Conservation (phyloP, 2,113 vertebrate species). For the Sprattus sprattus region DNA sequence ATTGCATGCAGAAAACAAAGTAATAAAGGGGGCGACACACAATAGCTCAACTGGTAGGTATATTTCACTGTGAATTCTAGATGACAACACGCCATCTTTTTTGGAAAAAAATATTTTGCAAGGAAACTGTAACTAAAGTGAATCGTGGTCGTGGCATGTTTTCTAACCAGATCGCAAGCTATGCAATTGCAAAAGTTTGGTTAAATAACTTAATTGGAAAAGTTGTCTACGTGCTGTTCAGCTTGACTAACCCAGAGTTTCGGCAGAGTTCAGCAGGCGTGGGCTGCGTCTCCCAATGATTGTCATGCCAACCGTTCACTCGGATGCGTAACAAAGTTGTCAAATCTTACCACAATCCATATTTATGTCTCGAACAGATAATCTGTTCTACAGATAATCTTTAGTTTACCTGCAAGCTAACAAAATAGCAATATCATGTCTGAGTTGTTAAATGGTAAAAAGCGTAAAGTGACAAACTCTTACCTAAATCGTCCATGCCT, state of each 20-base stretch:
- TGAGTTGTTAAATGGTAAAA: neutral
- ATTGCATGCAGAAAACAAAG: neutral
- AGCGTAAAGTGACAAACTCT: constrained; percentile 33
- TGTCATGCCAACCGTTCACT: neutral
- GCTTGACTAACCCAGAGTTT: neutral
- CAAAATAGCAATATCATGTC: neutral
- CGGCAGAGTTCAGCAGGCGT: neutral
- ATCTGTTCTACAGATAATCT: neutral
- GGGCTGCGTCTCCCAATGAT: neutral
- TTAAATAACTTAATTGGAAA: neutral
- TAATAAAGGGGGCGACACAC: too few relatives aligned
- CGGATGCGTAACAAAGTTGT: neutral
- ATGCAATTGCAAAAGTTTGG: neutral
- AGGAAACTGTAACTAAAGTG: too few relatives aligned
- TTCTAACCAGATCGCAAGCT: neutral
- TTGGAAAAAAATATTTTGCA: too few relatives aligned
- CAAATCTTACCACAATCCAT: neutral
- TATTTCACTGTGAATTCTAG: too few relatives aligned
- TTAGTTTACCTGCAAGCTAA: neutral
- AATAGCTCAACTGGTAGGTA: too few relatives aligned
- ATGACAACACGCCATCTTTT: too few relatives aligned
- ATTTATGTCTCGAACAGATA: neutral
- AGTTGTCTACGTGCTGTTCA: neutral
- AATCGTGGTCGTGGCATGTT: neutral
- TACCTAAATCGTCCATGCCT: constrained; percentile 75